Evolutionary conservation across 35 echinoderm and acorn worm species (phyloP).

Genomic region (Apostichopus japonicus): DNA sequence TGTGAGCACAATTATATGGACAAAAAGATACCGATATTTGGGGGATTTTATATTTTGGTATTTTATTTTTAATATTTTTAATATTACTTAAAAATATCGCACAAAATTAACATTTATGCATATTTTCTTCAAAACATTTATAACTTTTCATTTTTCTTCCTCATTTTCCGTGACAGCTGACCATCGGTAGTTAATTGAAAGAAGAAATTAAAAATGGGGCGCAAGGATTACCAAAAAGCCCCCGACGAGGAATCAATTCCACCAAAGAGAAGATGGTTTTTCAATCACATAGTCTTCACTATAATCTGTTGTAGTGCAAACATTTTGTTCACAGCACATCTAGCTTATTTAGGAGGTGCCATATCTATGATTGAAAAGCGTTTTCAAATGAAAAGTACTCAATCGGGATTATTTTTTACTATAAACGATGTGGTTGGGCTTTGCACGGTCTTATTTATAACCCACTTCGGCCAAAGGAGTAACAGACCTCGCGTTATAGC

Average conservation of each 20-base stretch:
- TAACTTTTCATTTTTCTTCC: too few relatives aligned
- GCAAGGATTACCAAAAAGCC: not conserved
- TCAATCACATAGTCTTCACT: constrained; percentile 49
- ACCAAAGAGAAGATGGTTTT: constrained; percentile 16
- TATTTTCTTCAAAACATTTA: too few relatives aligned
- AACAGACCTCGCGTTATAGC: constrained; percentile 49
- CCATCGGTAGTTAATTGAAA: too few relatives aligned
- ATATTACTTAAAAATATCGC: too few relatives aligned
- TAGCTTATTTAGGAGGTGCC: constrained; percentile 39
- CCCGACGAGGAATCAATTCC: not conserved
- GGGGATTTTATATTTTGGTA: too few relatives aligned
- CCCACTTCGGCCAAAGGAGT: constrained; percentile 48
- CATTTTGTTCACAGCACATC: not conserved
- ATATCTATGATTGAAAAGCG: constrained; percentile 58
- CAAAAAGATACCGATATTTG: too few relatives aligned
- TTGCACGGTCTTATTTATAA: constrained; percentile 45
- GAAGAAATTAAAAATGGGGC: too few relatives aligned
- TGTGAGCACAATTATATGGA: too few relatives aligned
- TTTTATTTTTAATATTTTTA: too few relatives aligned
- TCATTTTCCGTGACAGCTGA: too few relatives aligned
- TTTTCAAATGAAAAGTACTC: constrained; percentile 57
- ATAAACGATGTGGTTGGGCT: constrained; percentile 51
- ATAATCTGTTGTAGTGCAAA: constrained; percentile 19
- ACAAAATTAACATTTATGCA: too few relatives aligned
- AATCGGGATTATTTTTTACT: constrained; percentile 53